A percentile compares a stretch with the other conserved stretches of the same genome.
Evolutionary conservation across 2,888 invertebrate genomes (phyloP).

Genomic region (Cotesia congregata): DNA sequence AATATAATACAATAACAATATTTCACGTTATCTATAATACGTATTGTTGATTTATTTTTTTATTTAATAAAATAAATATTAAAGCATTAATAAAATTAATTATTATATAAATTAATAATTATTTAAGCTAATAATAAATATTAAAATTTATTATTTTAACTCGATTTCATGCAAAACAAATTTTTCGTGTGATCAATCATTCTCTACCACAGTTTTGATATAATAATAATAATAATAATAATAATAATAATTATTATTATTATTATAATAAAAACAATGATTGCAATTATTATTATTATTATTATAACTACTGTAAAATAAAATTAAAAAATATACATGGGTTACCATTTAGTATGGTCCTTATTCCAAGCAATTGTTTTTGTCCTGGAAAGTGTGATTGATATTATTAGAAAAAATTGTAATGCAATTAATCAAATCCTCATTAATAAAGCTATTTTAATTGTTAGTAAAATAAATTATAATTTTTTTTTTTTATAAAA

Average conservation of each 20-base stretch:
- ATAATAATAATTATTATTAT: too few relatives aligned
- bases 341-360: slow-evolving; percentile 86
- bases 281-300: slow-evolving; percentile 33
- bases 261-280: too few relatives aligned
- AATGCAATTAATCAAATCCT: slow-evolving; percentile 3
- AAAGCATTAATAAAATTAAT: background rate
- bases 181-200: slow-evolving; percentile 27
- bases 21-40: background rate
- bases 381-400: slow-evolving; percentile 79
- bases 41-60: background rate
- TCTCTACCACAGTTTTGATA: slow-evolving; percentile 36
- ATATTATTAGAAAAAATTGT: slow-evolving; percentile 23
- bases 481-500: background rate
- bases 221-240: too few relatives aligned
- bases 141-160: background rate
- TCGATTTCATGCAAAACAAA: slow-evolving; percentile 29
- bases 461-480: background rate
- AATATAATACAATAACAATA: background rate
- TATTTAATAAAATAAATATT: background rate
- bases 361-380: slow-evolving; percentile 88
- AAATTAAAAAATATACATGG: slow-evolving; percentile 48
- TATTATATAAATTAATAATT: background rate
- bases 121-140: background rate
- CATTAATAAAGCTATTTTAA: background rate
- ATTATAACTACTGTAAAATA: background rate